Percentiles rank a stretch among this genome's conserved stretches.
These are phyloP conservation scores for Bursaphelenchus okinawaensis DNA, from an alignment of 2,888 invertebrate genomes.

Conservation along the genomic window DNA sequence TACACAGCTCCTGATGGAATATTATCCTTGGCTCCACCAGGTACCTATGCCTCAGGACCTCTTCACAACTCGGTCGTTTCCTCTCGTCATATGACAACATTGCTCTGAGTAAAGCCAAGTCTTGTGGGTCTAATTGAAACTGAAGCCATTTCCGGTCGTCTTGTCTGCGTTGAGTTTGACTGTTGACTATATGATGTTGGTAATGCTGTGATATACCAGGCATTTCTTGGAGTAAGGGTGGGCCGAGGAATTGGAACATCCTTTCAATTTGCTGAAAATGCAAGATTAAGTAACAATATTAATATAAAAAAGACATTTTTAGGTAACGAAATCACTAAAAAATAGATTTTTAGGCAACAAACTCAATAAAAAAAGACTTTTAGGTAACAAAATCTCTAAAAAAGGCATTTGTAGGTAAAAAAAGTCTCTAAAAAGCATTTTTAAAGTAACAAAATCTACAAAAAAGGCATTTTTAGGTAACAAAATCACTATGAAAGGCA, in stretches of 20 bases:
- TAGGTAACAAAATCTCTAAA: too few species aligned
- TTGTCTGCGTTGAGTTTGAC: not conserved
- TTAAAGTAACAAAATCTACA: too few species aligned
- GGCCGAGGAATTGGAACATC: not conserved
- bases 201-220: not conserved
- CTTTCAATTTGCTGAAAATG: not conserved
- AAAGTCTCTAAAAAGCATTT: too few species aligned
- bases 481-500: too few species aligned
- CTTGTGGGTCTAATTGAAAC: not conserved
- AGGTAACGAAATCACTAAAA: too few species aligned
- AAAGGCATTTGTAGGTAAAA: too few species aligned
- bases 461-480: not conserved
- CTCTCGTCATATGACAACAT: not conserved
- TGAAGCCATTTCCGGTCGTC: not conserved
- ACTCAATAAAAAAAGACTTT: not conserved
- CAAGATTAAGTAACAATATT: too few species aligned
- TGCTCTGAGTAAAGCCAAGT: not conserved
- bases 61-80: not conserved
- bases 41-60: not conserved
- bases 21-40: not conserved
- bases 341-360: too few species aligned
- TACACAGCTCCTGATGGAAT: not conserved
- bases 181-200: not conserved
- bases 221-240: not conserved
- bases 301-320: not conserved